Evolutionary conservation across 2,888 invertebrate species (phyloP), one percentile per base, ranked within the genome.

Genomic region (Cantharis nigra): DNA sequence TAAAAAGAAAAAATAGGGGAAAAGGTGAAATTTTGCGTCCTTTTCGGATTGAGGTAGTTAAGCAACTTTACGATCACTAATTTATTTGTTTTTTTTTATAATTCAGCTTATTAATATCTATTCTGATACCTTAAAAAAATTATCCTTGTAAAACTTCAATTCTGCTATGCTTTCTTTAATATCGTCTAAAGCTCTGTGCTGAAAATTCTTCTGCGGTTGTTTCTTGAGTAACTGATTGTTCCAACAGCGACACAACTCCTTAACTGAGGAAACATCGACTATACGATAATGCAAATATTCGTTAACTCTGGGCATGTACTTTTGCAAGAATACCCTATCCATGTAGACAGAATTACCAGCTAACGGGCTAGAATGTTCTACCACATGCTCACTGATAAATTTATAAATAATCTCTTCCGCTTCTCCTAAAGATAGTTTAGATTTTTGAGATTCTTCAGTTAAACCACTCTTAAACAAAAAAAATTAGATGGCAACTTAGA

Each of bases 211-310:
- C 69, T 86, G 86, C 0, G 95, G 95, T 71, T 89, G 88, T n/a
- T 84, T 85, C 13, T 90, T 87, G 82, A 88, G 91, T 10, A 93
- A 86, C 16, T 90, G 89, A 3, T 92, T 91, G 87, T 93, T 93
- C 98, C 98, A 98, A 14, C 95, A 88, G 81, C 91, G 91, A 11
- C 91, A 92, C 72, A 98, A 87, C 88, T 98, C 98, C 87, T 98
- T 98, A 16, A 99, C 89, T 0, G 96, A 92, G 49, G 96, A 96
- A 2, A 98, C 97, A 90, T 99, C 99, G 80, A 99, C 93, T 67
- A 97, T 94, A 83, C 98, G 92, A 88, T 98, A 98, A 87, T 98
- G 97, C 81, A 98, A 89, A 86, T 97, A 95, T 0, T 91, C 86
- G 85, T 94, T 87, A 7, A 98, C 88, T 65, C 82, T 89, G 0